Conservation (phyloP, 2,888 invertebrate species). For the Lasioglossum leucozonium region DNA sequence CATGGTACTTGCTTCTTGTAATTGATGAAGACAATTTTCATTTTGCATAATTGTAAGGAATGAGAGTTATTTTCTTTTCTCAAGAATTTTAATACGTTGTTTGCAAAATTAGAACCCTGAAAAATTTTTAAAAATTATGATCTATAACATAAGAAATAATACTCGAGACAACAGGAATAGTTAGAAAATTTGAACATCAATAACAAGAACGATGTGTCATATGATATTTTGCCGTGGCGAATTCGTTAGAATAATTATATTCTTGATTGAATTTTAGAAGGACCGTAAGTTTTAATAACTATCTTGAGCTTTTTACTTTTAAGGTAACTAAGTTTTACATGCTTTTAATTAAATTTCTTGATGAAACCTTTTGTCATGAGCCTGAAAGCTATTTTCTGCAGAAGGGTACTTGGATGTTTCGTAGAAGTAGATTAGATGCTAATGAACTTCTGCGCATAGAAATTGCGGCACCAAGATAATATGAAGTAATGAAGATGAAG, state of each 20-base stretch:
- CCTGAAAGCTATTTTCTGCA: not conserved
- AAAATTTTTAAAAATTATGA: not conserved
- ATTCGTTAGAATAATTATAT: not conserved
- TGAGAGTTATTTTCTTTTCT: not conserved
- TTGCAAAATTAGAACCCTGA: too few species aligned
- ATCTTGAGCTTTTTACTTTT: not conserved
- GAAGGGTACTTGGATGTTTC: not conserved
- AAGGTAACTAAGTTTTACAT: not conserved
- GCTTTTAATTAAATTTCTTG: slow-evolving; percentile 11
- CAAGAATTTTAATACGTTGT: not conserved
- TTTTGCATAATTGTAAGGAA: not conserved
- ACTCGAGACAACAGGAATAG: too few species aligned
- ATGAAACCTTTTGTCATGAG: slow-evolving; percentile 17
- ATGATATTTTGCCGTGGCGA: too few species aligned
- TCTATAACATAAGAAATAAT: not conserved
- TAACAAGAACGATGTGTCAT: too few species aligned
- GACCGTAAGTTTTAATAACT: not conserved
- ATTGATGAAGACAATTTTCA: too few species aligned
- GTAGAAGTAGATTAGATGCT: slow-evolving; percentile 3
- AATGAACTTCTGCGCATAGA: not conserved
- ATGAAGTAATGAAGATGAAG: not conserved
- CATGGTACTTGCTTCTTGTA: too few species aligned
- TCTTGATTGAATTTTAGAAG: not conserved
- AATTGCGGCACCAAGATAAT: not conserved
- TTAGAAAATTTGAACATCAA: too few species aligned